phyloP scores from a whole-genome alignment of 2,113 vertebrate genomes.

The Neoarius graeffei region DNA sequence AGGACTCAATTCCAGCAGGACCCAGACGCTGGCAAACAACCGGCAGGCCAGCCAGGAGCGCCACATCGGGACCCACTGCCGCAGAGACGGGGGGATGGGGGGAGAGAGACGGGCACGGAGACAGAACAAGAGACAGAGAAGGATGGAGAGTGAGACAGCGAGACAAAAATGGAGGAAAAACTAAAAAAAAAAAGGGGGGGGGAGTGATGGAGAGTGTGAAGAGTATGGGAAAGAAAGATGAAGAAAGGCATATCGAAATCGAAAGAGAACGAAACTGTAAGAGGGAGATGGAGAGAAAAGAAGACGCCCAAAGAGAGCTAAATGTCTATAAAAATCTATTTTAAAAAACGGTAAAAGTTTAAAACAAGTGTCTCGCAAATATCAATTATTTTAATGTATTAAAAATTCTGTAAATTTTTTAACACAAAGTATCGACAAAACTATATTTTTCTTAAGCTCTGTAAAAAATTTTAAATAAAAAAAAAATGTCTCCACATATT shows the following conservation, averaged over 20 bases:
- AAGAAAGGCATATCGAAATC: neutral
- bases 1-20: constrained; percentile 98
- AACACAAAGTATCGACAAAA: neutral
- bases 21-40: constrained; percentile 94
- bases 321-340: neutral
- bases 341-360: neutral
- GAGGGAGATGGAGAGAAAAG: neutral
- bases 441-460: neutral
- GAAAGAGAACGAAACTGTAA: neutral
- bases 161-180: neutral
- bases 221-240: neutral
- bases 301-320: neutral
- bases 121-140: neutral
- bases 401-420: neutral
- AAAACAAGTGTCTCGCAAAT: neutral
- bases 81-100: constrained; percentile 2
- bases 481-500: neutral
- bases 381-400: neutral
- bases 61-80: constrained; percentile 81
- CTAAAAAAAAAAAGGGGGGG: neutral
- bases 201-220: neutral
- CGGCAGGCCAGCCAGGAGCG: constrained; percentile 96
- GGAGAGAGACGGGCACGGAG: constrained; percentile 56
- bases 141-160: neutral
- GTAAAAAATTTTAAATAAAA: neutral